A percentile compares a stretch with the other conserved stretches of the same genome.
Conservation (phyloP, 2,888 invertebrate species). For the Agrochola macilenta region DNA sequence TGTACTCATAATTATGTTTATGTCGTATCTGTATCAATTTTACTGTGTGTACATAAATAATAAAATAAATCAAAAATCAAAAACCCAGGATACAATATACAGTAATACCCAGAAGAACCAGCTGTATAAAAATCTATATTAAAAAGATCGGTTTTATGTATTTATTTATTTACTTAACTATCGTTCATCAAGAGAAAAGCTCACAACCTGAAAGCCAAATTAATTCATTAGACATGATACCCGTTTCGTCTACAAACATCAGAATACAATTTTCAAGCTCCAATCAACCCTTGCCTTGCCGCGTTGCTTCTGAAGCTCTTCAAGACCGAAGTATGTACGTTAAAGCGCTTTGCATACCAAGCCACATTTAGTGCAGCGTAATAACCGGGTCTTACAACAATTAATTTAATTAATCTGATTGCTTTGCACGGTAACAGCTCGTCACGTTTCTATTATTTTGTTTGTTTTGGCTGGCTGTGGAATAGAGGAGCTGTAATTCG, state of each 20-base stretch:
- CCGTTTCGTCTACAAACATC: slow-evolving; percentile 30
- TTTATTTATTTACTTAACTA: background rate
- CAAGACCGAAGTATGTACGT: slow-evolving; percentile 29
- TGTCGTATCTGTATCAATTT: too few species aligned
- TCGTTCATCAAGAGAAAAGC: background rate
- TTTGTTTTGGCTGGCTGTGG: slow-evolving; percentile 18
- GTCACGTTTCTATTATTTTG: slow-evolving; percentile 42
- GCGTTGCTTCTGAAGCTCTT: slow-evolving; percentile 30
- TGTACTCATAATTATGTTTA: too few species aligned
- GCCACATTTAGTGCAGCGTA: slow-evolving; percentile 57
- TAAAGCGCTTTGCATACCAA: slow-evolving; percentile 58
- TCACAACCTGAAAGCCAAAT: background rate
- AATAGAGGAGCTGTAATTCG: background rate
- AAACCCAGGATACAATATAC: background rate
- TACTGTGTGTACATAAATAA: too few species aligned
- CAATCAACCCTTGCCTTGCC: slow-evolving; percentile 45
- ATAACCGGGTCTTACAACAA: slow-evolving; percentile 44
- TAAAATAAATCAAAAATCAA: background rate
- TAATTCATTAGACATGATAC: slow-evolving; percentile 39
- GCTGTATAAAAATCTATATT: background rate
- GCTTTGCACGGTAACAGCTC: slow-evolving; percentile 43
- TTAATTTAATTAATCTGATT: slow-evolving; percentile 61
- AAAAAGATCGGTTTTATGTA: background rate
- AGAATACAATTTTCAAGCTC: slow-evolving; percentile 45
- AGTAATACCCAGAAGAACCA: background rate